Conservation (phyloP, 2,888 invertebrate species). For the Phyto melanocephala region DNA sequence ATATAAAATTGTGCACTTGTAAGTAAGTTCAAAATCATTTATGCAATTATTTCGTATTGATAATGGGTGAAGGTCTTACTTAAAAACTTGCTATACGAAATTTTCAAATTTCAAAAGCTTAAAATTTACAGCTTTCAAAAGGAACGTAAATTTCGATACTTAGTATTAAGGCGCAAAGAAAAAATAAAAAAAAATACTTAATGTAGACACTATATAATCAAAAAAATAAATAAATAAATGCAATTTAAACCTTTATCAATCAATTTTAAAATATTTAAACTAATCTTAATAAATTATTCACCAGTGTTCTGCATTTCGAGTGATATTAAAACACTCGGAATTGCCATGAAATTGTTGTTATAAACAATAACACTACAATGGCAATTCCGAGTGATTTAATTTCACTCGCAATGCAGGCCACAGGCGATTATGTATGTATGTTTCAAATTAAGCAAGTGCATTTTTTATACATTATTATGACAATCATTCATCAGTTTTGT, state of each 20-base stretch:
- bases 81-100: slow-evolving; percentile 65
- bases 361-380: too few relatives aligned
- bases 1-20: slow-evolving; percentile 19
- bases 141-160: slow-evolving; percentile 65
- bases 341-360: too few relatives aligned
- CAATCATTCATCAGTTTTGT: not conserved
- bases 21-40: slow-evolving; percentile 65
- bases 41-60: slow-evolving; percentile 60
- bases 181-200: not conserved
- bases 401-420: too few relatives aligned
- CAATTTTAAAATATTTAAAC: too few relatives aligned
- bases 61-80: slow-evolving; percentile 65
- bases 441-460: too few relatives aligned
- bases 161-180: not conserved
- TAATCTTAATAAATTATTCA: too few relatives aligned
- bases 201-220: not conserved
- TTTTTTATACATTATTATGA: not conserved
- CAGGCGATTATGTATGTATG: too few relatives aligned
- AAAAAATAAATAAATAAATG: too few relatives aligned
- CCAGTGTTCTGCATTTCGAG: too few relatives aligned
- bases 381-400: too few relatives aligned
- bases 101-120: slow-evolving; percentile 66
- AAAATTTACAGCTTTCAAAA: slow-evolving; percentile 63
- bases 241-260: too few relatives aligned
- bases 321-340: too few relatives aligned